phyloP scores from a whole-genome alignment of 2,797 vertebrate genomes.

The Kryptopterus vitreolus region DNA sequence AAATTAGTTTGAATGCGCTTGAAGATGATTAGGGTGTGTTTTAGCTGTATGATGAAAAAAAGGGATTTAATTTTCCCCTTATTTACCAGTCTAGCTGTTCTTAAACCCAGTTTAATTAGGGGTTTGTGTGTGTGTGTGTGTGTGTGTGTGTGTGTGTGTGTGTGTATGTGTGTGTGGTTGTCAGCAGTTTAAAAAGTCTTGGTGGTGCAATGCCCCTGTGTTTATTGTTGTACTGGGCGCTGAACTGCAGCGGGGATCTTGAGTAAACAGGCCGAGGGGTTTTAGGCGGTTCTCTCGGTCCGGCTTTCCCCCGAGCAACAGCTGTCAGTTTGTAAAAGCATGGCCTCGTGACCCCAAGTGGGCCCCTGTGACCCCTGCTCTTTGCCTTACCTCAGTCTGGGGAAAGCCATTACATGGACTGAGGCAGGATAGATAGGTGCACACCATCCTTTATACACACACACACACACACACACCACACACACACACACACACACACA shows the following conservation, averaged over 20 bases:
- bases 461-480: too few relatives aligned
- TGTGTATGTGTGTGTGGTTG: background rate
- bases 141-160: background rate
- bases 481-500: too few relatives aligned
- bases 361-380: conserved; percentile 17
- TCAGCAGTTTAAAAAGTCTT: conserved; percentile 43
- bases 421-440: conserved; percentile 3
- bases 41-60: background rate
- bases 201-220: conserved; percentile 55
- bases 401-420: background rate
- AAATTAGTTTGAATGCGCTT: too few relatives aligned
- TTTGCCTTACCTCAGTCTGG: conserved; percentile 25
- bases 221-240: conserved; percentile 66
- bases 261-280: conserved; percentile 62
- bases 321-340: conserved; percentile 52
- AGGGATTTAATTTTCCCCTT: background rate
- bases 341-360: conserved; percentile 39
- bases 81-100: background rate
- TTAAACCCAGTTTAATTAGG: background rate
- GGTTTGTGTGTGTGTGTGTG: conserved; percentile 4
- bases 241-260: conserved; percentile 61
- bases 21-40: too few relatives aligned
- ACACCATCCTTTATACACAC: background rate
- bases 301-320: conserved; percentile 50
- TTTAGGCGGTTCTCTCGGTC: conserved; percentile 42